phyloP scores from a whole-genome alignment of 2,797 vertebrate species.

The Danio jaintianensis region DNA sequence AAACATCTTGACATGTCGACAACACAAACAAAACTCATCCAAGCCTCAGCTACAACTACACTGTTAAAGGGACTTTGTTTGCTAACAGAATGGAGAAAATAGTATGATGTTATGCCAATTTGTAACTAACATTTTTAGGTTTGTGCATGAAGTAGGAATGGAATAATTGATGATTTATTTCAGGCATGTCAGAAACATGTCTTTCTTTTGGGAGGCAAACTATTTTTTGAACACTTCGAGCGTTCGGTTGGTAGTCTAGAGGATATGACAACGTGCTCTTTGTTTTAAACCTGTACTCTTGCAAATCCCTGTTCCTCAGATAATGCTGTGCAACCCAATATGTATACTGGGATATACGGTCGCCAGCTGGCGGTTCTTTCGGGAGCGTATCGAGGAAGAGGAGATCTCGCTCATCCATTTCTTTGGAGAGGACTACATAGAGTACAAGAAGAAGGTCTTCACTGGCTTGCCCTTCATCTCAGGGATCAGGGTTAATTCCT shows the following conservation, averaged over 20 bases:
- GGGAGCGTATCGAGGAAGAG: slow-evolving; percentile 95
- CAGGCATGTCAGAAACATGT: too few species aligned
- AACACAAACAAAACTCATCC: too few species aligned
- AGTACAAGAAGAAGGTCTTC: slow-evolving; percentile 91
- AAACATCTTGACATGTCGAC: too few species aligned
- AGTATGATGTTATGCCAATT: too few species aligned
- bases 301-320: slow-evolving; percentile 71
- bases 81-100: too few species aligned
- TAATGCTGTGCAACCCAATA: slow-evolving; percentile 93
- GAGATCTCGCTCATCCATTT: slow-evolving; percentile 94
- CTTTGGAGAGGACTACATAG: slow-evolving; percentile 94
- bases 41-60: too few species aligned
- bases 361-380: slow-evolving; percentile 96
- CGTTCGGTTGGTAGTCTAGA: background rate
- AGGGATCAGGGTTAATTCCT: slow-evolving; percentile 88
- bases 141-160: too few species aligned
- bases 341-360: slow-evolving; percentile 90
- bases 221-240: background rate
- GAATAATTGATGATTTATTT: too few species aligned
- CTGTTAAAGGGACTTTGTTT: too few species aligned
- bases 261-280: background rate
- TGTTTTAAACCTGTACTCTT: background rate
- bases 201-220: too few species aligned
- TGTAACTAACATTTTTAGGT: too few species aligned
- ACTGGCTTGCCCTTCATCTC: slow-evolving; percentile 95